phyloP scores from a whole-genome alignment of 2,888 invertebrate species.

The Metacarcinus magister region DNA sequence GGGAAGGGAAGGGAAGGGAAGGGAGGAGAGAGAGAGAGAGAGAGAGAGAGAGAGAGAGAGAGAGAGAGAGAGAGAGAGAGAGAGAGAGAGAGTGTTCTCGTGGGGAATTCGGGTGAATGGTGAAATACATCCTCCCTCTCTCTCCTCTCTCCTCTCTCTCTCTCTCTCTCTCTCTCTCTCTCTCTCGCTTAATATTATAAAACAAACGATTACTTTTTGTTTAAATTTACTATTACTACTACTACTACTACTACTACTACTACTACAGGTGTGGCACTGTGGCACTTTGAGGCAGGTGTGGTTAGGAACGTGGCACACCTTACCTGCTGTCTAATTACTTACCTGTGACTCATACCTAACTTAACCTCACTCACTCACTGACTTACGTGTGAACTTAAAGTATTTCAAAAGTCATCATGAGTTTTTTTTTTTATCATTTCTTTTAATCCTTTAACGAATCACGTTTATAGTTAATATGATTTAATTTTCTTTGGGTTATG shows the following conservation, averaged over 20 bases:
- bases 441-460: too few species aligned
- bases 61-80: not conserved
- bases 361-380: too few species aligned
- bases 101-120: not conserved
- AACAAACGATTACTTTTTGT: too few species aligned
- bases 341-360: not conserved
- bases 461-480: too few species aligned
- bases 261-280: too few species aligned
- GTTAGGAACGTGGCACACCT: not conserved
- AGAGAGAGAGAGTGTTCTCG: not conserved
- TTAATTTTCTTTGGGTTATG: too few species aligned
- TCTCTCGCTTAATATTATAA: not conserved
- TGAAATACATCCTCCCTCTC: not conserved
- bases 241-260: too few species aligned
- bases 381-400: too few species aligned
- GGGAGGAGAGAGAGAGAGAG: not conserved
- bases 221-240: too few species aligned
- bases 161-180: not conserved
- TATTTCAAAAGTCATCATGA: too few species aligned
- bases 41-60: not conserved
- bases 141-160: too few species aligned
- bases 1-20: not conserved
- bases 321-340: not conserved
- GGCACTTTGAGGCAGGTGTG: not conserved
- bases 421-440: too few species aligned